Conservation (phyloP, 2,888 invertebrate species). For the Atherix ibis region DNA sequence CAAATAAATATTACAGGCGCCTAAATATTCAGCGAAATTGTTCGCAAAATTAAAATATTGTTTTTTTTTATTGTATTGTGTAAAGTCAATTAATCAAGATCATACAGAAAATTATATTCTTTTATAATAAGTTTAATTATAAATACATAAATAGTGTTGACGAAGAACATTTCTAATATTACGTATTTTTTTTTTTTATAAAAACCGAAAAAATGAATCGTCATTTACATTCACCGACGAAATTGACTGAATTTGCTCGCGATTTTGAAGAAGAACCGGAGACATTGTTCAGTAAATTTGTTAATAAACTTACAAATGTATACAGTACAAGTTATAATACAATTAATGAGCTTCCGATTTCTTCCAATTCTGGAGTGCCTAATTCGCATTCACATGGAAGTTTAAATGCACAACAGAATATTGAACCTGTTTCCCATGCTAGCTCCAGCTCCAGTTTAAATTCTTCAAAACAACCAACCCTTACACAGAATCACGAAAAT, state of each 20-base stretch:
- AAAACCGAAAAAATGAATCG: constrained; percentile 36
- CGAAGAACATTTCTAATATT: too few species aligned
- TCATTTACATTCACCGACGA: constrained; percentile 45
- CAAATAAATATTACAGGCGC: constrained; percentile 27
- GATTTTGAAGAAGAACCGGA: constrained; percentile 32
- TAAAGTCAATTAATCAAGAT: too few species aligned
- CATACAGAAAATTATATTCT: too few species aligned
- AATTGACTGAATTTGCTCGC: constrained; percentile 61
- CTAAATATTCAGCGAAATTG: constrained; percentile 16
- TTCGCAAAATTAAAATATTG: too few species aligned
- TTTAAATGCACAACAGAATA: not conserved
- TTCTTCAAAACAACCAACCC: constrained; percentile 3
- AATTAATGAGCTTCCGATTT: constrained; percentile 27
- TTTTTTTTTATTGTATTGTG: too few species aligned
- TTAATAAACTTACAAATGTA: constrained; percentile 31
- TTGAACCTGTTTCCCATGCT: constrained; percentile 13
- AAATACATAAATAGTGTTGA: too few species aligned
- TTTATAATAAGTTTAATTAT: too few species aligned
- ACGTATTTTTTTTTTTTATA: too few species aligned
- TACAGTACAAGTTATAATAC: constrained; percentile 32
- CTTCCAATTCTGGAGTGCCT: not conserved
- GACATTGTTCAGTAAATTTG: constrained; percentile 28
- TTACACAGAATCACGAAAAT: constrained; percentile 1
- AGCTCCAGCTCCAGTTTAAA: constrained; percentile 12
- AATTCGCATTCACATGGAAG: not conserved